Conservation (phyloP, 2,888 invertebrate genomes). For the Sympetrum striolatum region DNA sequence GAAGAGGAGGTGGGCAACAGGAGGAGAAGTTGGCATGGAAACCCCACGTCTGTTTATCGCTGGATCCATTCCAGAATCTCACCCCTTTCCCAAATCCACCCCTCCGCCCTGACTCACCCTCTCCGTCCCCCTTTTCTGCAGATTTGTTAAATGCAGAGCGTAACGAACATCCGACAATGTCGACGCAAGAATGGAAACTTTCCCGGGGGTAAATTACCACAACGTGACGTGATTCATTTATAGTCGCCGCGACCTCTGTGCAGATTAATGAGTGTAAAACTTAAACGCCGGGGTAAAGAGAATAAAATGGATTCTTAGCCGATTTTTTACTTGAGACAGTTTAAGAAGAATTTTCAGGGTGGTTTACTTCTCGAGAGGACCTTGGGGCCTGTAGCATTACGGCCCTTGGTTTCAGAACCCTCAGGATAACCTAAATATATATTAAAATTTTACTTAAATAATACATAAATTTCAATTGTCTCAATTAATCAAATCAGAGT, state of each 20-base stretch:
- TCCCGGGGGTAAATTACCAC: neutral
- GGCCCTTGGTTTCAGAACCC: too few relatives aligned
- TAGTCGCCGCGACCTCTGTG: neutral
- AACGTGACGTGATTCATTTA: neutral
- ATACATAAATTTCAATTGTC: too few relatives aligned
- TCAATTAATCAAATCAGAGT: too few relatives aligned
- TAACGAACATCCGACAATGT: neutral
- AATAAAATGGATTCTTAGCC: too few relatives aligned
- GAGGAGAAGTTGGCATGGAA: neutral
- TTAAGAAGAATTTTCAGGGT: too few relatives aligned
- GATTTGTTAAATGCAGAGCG: neutral
- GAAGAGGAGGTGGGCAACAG: neutral
- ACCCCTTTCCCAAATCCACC: neutral
- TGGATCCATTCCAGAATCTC: neutral
- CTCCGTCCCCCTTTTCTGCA: neutral
- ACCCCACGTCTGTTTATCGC: neutral
- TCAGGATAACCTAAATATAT: too few relatives aligned
- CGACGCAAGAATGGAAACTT: neutral
- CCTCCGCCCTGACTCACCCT: neutral
- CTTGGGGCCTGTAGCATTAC: too few relatives aligned
- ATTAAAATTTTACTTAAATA: too few relatives aligned
- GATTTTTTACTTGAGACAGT: too few relatives aligned
- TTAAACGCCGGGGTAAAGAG: too few relatives aligned
- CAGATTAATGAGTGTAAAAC: too few relatives aligned
- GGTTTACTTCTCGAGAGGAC: too few relatives aligned